Conservation (phyloP, 2,797 vertebrate species). For the Dromococcyx pavoninus region DNA sequence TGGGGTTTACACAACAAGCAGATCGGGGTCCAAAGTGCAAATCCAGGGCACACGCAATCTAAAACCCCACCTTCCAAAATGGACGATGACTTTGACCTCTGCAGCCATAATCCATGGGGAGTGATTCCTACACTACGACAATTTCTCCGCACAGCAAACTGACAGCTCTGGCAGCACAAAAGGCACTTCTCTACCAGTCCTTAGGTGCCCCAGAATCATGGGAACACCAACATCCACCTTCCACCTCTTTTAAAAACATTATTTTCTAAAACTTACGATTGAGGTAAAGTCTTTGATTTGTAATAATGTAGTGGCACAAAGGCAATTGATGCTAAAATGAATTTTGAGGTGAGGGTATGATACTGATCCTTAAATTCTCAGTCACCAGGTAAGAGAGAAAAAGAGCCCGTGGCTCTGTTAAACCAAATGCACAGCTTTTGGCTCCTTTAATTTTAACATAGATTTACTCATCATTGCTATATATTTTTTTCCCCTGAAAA, state of each 20-base stretch:
- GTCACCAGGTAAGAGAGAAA: background rate
- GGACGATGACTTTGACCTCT: constrained; percentile 27
- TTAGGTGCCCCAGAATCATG: background rate
- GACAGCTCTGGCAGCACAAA: rapidly evolving
- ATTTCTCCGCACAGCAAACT: rapidly evolving
- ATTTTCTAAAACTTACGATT: background rate
- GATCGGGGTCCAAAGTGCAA: constrained; percentile 48
- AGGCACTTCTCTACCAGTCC: background rate
- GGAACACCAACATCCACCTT: background rate
- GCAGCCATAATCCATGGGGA: background rate
- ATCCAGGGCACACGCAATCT: background rate
- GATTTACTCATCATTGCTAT: background rate
- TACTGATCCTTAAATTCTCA: background rate
- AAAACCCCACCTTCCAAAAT: constrained; percentile 54
- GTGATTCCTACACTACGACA: rapidly evolving
- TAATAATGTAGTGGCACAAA: rapidly evolving
- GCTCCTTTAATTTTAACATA: background rate
- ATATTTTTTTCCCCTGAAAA: background rate
- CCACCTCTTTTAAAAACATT: background rate
- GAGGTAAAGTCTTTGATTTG: background rate
- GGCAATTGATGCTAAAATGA: background rate
- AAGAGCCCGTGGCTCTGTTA: background rate
- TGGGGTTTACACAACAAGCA: background rate
- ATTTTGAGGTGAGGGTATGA: background rate
- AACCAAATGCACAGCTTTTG: background rate